Percentiles rank a stretch among this genome's conserved stretches.
phyloP scores from a whole-genome alignment of 2,113 vertebrate genomes.

The Cromileptes altivelis region DNA sequence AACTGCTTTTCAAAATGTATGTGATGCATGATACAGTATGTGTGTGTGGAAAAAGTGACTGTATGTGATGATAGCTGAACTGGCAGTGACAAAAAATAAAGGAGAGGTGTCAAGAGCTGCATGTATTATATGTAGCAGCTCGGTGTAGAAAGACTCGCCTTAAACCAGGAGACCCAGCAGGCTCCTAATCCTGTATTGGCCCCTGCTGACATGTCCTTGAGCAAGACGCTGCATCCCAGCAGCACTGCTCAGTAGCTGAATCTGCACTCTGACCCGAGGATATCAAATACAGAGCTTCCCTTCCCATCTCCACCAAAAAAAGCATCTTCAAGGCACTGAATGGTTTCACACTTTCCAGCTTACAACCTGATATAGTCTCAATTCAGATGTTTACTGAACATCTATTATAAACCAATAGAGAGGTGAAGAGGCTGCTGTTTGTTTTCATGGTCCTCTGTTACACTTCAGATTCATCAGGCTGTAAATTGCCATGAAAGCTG shows the following conservation, averaged over 20 bases:
- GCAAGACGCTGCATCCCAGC: slow-evolving; percentile 10
- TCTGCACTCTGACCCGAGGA: neutral
- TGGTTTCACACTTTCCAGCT: fast-evolving
- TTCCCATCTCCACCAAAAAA: neutral
- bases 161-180: neutral
- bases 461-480: neutral
- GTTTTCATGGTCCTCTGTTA: neutral
- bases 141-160: neutral
- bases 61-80: neutral
- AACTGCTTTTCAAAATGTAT: neutral
- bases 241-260: neutral
- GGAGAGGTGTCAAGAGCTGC: slow-evolving; percentile 7
- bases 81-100: neutral
- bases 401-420: neutral
- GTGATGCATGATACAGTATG: neutral
- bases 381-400: neutral
- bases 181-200: neutral
- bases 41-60: too few relatives aligned
- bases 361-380: neutral
- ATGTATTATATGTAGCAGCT: neutral
- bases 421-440: slow-evolving; percentile 4
- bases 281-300: neutral
- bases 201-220: slow-evolving; percentile 30
- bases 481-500: neutral
- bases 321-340: neutral